A percentile compares a stretch with the other conserved stretches of the same genome.
phyloP scores from a whole-genome alignment of 2,888 invertebrate genomes.

The Eilema griseolum region DNA sequence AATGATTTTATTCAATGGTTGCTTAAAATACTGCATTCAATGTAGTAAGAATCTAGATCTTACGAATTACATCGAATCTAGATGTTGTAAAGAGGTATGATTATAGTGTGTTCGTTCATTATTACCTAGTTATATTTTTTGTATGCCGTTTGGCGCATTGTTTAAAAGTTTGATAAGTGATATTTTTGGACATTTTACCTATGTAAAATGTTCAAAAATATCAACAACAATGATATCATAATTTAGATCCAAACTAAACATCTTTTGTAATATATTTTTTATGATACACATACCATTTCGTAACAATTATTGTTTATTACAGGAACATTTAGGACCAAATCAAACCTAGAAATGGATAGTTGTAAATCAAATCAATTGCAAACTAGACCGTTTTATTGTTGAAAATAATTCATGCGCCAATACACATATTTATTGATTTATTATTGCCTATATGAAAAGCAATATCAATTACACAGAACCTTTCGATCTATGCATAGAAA shows the following conservation, averaged over 20 bases:
- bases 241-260: too few relatives aligned
- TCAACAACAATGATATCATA: too few relatives aligned
- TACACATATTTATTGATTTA: background rate
- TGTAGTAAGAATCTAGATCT: background rate
- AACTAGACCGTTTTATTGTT: background rate
- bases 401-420: background rate
- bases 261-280: too few relatives aligned
- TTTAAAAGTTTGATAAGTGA: too few relatives aligned
- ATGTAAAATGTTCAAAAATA: too few relatives aligned
- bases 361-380: background rate
- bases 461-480: too few relatives aligned
- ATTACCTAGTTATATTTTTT: background rate
- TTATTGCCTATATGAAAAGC: background rate
- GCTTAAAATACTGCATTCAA: background rate
- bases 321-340: background rate
- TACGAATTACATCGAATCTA: background rate
- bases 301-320: background rate
- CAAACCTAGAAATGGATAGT: background rate
- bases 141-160: background rate
- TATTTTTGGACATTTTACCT: too few relatives aligned
- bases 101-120: background rate
- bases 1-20: background rate
- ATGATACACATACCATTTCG: background rate
- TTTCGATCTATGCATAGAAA: background rate
- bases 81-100: background rate